These are phyloP conservation scores for Leptopilina syphax DNA, from an alignment of 2,888 invertebrate species.

Conservation along the genomic window DNA sequence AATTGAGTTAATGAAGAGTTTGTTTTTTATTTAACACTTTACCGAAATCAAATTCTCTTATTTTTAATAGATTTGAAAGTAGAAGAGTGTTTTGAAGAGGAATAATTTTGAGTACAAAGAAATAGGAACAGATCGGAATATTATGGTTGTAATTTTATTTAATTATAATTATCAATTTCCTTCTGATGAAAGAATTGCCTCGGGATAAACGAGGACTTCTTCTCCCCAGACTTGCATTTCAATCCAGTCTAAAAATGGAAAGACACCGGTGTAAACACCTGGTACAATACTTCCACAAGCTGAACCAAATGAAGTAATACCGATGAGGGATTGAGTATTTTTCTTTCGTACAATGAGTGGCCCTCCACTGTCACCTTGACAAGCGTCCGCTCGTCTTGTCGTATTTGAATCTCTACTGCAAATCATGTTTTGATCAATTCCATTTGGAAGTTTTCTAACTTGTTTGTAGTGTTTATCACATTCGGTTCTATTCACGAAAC, in stretches of 20 bases:
- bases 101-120: not conserved
- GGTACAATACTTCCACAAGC: constrained; percentile 66
- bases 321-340: constrained; percentile 60
- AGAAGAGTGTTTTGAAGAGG: too few relatives aligned
- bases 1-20: not conserved
- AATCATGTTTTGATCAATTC: constrained; percentile 66
- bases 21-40: not conserved
- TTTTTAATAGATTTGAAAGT: not conserved
- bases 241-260: constrained; percentile 70
- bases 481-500: constrained; percentile 58
- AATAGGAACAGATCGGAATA: not conserved
- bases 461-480: constrained; percentile 59
- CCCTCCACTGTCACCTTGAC: constrained; percentile 72
- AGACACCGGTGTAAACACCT: constrained; percentile 68
- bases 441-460: constrained; percentile 60
- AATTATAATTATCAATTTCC: not conserved
- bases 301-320: constrained; percentile 70
- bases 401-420: constrained; percentile 65
- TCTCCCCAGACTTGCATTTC: constrained; percentile 68
- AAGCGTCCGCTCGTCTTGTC: constrained; percentile 62
- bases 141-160: not conserved
- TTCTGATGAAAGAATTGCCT: not conserved
- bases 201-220: constrained; percentile 25
- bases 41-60: not conserved
- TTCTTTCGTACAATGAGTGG: constrained; percentile 64